Evolutionary conservation across 2,888 invertebrate genomes (phyloP), one percentile per base, ranked within the genome.

Genomic region (Zygothrica quintamaculata): DNA sequence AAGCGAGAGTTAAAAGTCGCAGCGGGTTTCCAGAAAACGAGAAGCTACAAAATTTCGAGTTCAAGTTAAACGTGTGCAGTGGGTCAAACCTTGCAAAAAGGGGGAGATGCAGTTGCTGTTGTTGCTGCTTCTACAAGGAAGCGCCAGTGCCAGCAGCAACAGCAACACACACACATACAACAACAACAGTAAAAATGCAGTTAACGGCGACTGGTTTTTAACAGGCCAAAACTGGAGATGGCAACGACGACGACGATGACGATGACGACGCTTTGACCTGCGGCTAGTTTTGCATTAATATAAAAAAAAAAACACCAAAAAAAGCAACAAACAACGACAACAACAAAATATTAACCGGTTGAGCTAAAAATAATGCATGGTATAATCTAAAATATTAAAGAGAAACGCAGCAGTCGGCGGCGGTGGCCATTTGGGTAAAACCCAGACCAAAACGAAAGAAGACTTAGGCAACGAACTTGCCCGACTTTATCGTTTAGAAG

Each of bases 61-160:
- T 82, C 86, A 82, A 82, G 82, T 85, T 85, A 85, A 80, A 84
- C 84, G 76, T 84, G 80, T 80, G 66, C 80, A 85, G 76, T 82
- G 82, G 82, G 82, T 82, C 82, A 82, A 84, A 61, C 56, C 74
- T 78, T 73, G 81, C 74, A 42, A 7, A 31, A 4, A 52, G 51
- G 70, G 67, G 65, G 57, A 65, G 42, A 44, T 48, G 40, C 15
- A 15, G 60, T 12, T 34, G 58, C 15, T 40, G 59, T 13, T 25
- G 43, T 60, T 55, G 69, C 33, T 37, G 64, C 84, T 71, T 81
- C 78, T 76, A 78, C 71, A 67, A 84, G 79, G 84, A 81, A 84
- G 81, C 75, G 61, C 3, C 66, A 58, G 44, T 15, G 22, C 31
- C 15, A 29, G n/a, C 18, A 33, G 57, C 53, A 31, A 11, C 33